Conservation (phyloP, 1,140 invertebrate species). For the Vollenhovia emeryi region DNA sequence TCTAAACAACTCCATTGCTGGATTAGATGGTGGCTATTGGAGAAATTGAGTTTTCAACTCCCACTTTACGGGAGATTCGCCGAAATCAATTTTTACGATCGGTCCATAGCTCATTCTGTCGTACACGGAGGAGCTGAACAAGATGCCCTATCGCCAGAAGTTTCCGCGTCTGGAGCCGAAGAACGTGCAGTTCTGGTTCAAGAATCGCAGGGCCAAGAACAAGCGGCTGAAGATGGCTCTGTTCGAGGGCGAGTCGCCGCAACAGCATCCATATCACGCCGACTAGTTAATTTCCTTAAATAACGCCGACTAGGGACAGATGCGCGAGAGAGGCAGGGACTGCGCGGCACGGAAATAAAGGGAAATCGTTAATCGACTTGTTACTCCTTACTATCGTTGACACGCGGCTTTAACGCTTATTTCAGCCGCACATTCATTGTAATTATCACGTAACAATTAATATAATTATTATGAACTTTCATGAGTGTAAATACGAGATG, state of each 20-base stretch:
- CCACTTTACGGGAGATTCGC: background rate
- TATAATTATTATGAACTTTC: slow-evolving; percentile 79
- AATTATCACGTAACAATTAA: slow-evolving; percentile 83
- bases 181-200: slow-evolving; percentile 99
- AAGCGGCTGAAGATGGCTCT: slow-evolving; percentile 96
- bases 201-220: slow-evolving; percentile 98
- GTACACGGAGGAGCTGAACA: slow-evolving; percentile 98
- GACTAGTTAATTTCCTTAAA: slow-evolving; percentile 76
- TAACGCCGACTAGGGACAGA: slow-evolving; percentile 56
- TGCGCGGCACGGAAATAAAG: slow-evolving; percentile 8
- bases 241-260: slow-evolving; percentile 88
- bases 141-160: slow-evolving; percentile 97
- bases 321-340: background rate
- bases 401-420: slow-evolving; percentile 49
- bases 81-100: slow-evolving; percentile 42
- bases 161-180: slow-evolving; percentile 98
- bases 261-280: slow-evolving; percentile 84
- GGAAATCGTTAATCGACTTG: slow-evolving; percentile 69
- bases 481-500: slow-evolving; percentile 84
- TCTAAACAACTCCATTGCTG: background rate
- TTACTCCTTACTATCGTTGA: slow-evolving; percentile 74
- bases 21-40: background rate
- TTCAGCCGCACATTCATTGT: slow-evolving; percentile 80
- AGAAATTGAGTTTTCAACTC: background rate
- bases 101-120: slow-evolving; percentile 93